Percentiles rank a stretch among this genome's conserved stretches.
Conservation (phyloP, 2,888 invertebrate species). For the Caradrina kadenii region DNA sequence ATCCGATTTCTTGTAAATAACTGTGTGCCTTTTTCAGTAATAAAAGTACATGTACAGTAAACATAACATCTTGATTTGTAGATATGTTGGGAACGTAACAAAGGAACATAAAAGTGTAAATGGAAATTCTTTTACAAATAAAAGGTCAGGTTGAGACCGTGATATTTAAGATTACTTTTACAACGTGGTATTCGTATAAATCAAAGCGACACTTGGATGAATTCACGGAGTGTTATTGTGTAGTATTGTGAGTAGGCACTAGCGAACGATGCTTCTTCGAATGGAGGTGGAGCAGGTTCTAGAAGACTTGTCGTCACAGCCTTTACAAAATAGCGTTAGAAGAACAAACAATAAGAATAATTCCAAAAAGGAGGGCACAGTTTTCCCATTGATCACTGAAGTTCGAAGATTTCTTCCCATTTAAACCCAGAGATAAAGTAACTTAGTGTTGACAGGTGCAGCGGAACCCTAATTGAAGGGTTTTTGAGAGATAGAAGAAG, state of each 20-base stretch:
- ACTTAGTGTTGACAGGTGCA: background rate
- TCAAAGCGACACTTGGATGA: constrained; percentile 59
- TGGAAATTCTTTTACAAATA: constrained; percentile 70
- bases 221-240: constrained; percentile 47
- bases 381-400: background rate
- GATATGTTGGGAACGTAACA: constrained; percentile 65
- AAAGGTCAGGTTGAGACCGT: constrained; percentile 74
- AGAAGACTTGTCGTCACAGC: background rate
- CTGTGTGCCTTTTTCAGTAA: constrained; percentile 65
- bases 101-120: constrained; percentile 74
- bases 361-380: background rate
- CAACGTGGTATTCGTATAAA: constrained; percentile 62
- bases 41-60: constrained; percentile 60
- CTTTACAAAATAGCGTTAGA: background rate
- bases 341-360: background rate
- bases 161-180: constrained; percentile 74
- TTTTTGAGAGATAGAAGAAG: background rate
- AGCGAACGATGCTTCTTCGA: constrained; percentile 27
- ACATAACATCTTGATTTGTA: constrained; percentile 72
- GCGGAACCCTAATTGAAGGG: too few species aligned
- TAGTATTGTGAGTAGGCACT: constrained; percentile 26
- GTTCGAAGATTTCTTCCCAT: background rate
- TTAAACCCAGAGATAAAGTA: too few species aligned
- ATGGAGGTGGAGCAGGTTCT: constrained; percentile 9
- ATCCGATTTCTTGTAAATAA: constrained; percentile 60